Base-by-base conservation (phyloP, 2,113 vertebrate species). In the Andinoacara biseriatus region DNA sequence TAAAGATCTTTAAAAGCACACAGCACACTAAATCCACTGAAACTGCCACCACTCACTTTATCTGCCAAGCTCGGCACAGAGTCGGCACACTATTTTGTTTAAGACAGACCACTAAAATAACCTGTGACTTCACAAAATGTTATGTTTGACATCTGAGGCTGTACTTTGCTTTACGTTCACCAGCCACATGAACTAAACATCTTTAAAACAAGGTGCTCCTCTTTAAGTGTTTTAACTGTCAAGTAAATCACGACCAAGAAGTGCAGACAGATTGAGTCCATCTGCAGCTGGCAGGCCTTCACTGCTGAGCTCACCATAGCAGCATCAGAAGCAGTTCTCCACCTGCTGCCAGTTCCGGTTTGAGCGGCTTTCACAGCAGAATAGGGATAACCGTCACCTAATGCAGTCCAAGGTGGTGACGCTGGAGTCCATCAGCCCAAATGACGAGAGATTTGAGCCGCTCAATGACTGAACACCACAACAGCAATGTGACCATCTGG, bases 401-500 rank as follows among this genome's bases (percentile, higher is more conserved):
- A 43, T 46, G 14, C 62, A 67, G n/a, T 22, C 22, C 38, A 67
- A 43, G 14, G 62, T 0, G 14, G 38, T 4, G 38, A 65, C 0
- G 0, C 35, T 3, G 38, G 38, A 22, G 1, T 26, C 38, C 62
- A 0, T 43, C 14, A 0, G 38, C 13, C 62, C 24, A 24, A 24
- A 38, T 15, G 38, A 5, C 15, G 13, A 43, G 7, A 65, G 62
- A 65, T 24, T 17, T 24, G n/a, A 17, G 62, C 38, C 24, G 2
- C 13, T 43, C n/a, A 43, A 4, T 43, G 40, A 43, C 40, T 35
- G 10, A 43, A 65, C n/a, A 65, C 14, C 1, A 5, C 43, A 38
- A 65, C 8, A 65, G 11, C 40, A 43, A 65, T n/a, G 0, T 0
- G 62, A 10, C 38, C 22, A 46, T 10, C 22, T 14, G 15, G 13